A percentile compares a stretch with the other conserved stretches of the same genome.
These are phyloP conservation scores for Troides aeacus DNA, from an alignment of 2,888 invertebrate genomes.

Conservation along the genomic window DNA sequence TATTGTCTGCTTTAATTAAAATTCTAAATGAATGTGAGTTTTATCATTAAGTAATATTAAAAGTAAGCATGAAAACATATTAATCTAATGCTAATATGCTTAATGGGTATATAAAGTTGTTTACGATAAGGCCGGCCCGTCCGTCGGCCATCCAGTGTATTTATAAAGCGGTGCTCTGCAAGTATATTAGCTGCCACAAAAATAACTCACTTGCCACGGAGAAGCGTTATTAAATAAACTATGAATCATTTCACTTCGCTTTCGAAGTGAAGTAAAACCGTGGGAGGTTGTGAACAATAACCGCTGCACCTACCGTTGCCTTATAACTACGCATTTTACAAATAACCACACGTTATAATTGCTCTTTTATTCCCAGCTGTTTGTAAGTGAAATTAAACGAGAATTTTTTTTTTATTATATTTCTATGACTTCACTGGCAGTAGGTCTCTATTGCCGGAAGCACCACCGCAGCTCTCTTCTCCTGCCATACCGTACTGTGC, in stretches of 20 bases:
- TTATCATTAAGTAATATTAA: no score
- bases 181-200: slow-evolving; percentile 9
- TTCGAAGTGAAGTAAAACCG: slow-evolving; percentile 72
- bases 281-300: slow-evolving; percentile 63
- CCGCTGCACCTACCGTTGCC: slow-evolving; percentile 2
- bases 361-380: background rate
- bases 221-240: slow-evolving; percentile 31
- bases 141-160: background rate
- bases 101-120: background rate
- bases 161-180: background rate
- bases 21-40: no score
- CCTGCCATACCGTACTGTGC: no score
- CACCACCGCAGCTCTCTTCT: no score
- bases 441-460: no score
- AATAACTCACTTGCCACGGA: background rate
- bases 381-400: background rate
- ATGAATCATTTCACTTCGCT: slow-evolving; percentile 63
- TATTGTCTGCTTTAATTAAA: no score
- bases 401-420: background rate
- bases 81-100: no score
- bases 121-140: background rate
- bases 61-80: background rate
- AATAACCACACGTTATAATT: slow-evolving; percentile 21
- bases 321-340: slow-evolving; percentile 21
- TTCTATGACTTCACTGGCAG: no score